Evolutionary conservation across 2,113 vertebrate species (phyloP).

Genomic region (Gambusia affinis): DNA sequence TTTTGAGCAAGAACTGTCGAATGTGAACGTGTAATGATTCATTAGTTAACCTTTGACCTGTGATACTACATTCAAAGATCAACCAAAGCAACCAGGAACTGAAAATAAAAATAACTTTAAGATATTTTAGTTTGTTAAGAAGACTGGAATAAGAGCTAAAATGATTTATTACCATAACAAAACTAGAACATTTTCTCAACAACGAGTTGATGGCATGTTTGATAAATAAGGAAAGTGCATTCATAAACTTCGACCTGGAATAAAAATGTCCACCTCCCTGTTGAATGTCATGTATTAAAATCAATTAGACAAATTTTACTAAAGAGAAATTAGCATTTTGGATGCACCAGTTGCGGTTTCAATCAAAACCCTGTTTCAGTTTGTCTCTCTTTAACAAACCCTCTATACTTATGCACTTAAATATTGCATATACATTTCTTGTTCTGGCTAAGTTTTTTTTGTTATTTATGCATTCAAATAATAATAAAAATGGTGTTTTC

Average conservation of each 20-base stretch:
- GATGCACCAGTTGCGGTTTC: background rate
- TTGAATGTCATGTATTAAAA: background rate
- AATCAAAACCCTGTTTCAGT: background rate
- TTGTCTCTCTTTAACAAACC: background rate
- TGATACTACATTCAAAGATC: conserved; percentile 25
- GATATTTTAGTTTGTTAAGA: background rate
- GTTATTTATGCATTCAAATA: too few relatives aligned
- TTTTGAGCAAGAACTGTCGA: background rate
- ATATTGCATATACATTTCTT: too few relatives aligned
- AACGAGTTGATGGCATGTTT: background rate
- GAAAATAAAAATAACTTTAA: background rate
- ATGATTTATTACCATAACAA: background rate
- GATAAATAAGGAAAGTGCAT: background rate
- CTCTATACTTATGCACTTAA: too few relatives aligned
- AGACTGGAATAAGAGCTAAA: background rate
- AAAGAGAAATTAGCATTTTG: background rate
- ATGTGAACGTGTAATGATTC: conserved; percentile 34
- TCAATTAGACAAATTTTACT: background rate
- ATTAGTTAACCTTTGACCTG: conserved; percentile 52
- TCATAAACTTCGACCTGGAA: background rate
- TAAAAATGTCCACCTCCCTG: background rate
- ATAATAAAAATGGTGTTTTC: background rate
- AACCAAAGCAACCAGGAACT: conserved; percentile 7
- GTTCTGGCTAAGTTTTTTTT: too few relatives aligned
- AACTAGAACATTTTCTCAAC: background rate